A percentile compares a stretch with the other conserved stretches of the same genome.
Evolutionary conservation across 2,113 vertebrate species (phyloP).

Genomic region (Microcebus murinus): DNA sequence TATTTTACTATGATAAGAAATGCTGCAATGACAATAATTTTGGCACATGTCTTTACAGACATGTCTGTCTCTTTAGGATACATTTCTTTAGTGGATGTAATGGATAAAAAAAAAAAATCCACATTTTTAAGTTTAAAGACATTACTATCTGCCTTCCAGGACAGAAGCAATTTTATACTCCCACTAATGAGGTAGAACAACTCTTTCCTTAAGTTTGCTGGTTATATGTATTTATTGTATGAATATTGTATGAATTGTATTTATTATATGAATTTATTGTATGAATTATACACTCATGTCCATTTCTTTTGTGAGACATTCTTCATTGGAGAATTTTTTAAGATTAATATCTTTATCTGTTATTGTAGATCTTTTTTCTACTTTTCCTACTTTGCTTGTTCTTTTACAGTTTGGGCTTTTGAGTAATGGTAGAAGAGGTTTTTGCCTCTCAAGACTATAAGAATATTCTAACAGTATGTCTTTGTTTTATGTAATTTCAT

Average conservation of each 20-base stretch:
- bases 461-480: background rate
- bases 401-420: constrained; percentile 11
- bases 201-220: background rate
- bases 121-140: constrained; percentile 30
- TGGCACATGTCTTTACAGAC: background rate
- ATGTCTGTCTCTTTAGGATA: background rate
- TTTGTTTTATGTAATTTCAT: too few relatives aligned
- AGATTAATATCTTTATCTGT: background rate
- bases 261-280: too few relatives aligned
- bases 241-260: too few relatives aligned
- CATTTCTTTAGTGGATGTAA: background rate
- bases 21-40: background rate
- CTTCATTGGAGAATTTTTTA: background rate
- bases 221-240: background rate
- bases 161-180: background rate
- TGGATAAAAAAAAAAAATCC: background rate
- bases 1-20: background rate
- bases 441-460: background rate
- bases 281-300: background rate
- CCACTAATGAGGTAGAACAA: background rate
- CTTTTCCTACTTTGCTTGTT: constrained; percentile 5
- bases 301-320: background rate
- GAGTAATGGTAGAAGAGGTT: background rate
- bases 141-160: background rate
- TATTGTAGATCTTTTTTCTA: background rate